phyloP scores from a whole-genome alignment of 2,888 invertebrate genomes.

The Noctuana brunneofusca region DNA sequence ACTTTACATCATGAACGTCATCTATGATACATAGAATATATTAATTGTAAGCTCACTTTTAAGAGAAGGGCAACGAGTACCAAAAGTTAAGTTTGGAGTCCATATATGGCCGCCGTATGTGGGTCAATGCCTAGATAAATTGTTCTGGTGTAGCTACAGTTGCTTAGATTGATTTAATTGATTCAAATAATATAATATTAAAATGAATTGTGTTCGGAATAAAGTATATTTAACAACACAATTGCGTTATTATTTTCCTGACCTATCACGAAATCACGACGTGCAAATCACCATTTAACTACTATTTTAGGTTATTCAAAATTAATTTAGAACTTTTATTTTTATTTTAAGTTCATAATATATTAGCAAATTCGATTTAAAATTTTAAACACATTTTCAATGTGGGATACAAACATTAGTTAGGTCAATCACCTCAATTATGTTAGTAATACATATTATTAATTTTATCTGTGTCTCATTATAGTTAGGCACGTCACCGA shows the following conservation, averaged over 20 bases:
- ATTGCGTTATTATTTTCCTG: constrained; percentile 9
- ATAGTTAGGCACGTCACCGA: too few relatives aligned
- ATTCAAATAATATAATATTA: background rate
- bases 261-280: constrained; percentile 28
- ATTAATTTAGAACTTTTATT: too few relatives aligned
- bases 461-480: too few relatives aligned
- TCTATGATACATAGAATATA: background rate
- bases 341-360: too few relatives aligned
- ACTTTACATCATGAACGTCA: background rate
- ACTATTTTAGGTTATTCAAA: too few relatives aligned
- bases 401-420: too few relatives aligned
- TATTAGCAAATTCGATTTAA: too few relatives aligned
- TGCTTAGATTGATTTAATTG: background rate
- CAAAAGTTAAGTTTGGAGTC: constrained; percentile 17
- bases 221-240: background rate
- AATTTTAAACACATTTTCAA: too few relatives aligned
- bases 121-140: constrained; percentile 27
- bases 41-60: constrained; percentile 5
- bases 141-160: background rate
- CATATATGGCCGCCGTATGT: constrained; percentile 25
- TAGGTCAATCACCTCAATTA: too few relatives aligned
- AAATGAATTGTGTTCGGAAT: background rate
- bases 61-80: constrained; percentile 29
- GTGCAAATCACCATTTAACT: background rate
- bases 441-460: too few relatives aligned